phyloP scores from a whole-genome alignment of 2,888 invertebrate species.

The Morpho achilles region DNA sequence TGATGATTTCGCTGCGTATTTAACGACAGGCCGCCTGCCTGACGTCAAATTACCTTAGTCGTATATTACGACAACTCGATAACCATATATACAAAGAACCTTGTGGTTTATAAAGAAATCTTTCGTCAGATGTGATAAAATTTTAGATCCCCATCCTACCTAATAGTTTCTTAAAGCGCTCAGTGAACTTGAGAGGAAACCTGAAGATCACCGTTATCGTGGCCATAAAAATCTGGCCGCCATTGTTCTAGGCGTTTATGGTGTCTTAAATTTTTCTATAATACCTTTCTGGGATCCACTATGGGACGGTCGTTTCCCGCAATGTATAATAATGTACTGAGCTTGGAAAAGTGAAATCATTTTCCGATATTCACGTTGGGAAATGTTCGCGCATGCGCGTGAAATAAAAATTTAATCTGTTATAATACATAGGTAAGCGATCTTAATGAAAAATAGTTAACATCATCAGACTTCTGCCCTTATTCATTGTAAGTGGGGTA shows the following conservation, averaged over 20 bases:
- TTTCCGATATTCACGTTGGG: neutral
- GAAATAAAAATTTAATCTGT: no score
- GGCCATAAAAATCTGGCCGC: conserved; percentile 1
- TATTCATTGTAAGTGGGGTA: no score
- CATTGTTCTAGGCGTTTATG: conserved; percentile 2
- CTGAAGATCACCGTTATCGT: conserved; percentile 5
- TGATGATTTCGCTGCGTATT: no score
- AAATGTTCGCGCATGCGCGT: neutral
- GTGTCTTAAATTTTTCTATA: conserved; percentile 1
- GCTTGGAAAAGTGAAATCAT: no score
- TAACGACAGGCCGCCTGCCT: no score
- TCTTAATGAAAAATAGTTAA: no score
- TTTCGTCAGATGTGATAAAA: conserved; percentile 1
- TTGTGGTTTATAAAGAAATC: neutral
- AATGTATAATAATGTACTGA: no score
- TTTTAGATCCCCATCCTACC: conserved; percentile 1
- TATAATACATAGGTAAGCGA: no score
- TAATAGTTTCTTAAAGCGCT: conserved; percentile 1
- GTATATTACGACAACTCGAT: neutral
- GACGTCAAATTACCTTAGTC: no score
- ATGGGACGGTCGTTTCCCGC: no score
- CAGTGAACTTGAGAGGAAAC: conserved; percentile 4
- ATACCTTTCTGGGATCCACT: neutral
- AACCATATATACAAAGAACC: no score
- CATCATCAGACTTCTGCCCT: no score